Conservation (phyloP, 1,140 invertebrate species). For the Eriocheir sinensis region DNA sequence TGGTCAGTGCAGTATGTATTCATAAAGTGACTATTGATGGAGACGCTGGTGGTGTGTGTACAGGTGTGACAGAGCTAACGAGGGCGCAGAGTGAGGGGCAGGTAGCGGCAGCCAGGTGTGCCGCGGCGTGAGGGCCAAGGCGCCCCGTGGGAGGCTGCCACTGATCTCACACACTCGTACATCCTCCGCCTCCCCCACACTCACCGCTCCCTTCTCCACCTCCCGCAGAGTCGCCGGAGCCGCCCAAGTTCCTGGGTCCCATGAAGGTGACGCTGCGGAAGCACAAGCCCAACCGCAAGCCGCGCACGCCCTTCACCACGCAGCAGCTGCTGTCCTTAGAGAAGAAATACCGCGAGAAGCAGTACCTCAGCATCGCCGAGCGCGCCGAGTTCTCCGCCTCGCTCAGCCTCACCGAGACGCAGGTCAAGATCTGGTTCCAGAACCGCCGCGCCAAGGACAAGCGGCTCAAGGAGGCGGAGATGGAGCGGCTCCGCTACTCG, state of each 20-base stretch:
- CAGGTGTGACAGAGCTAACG: too few relatives aligned
- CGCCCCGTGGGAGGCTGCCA: too few relatives aligned
- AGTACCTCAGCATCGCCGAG: slow-evolving; percentile 73
- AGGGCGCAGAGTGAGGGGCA: too few relatives aligned
- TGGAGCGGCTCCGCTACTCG: slow-evolving; percentile 68
- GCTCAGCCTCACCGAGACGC: slow-evolving; percentile 74
- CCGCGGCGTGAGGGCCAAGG: too few relatives aligned
- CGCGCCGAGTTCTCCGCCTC: slow-evolving; percentile 73
- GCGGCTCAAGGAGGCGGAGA: slow-evolving; percentile 71
- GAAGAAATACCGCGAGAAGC: slow-evolving; percentile 75
- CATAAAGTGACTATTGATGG: too few relatives aligned
- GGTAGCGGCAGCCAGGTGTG: too few relatives aligned
- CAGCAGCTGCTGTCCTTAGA: slow-evolving; percentile 71
- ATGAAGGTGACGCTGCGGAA: slow-evolving; percentile 68
- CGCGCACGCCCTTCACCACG: slow-evolving; percentile 74
- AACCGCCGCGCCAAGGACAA: slow-evolving; percentile 72
- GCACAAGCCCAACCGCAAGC: slow-evolving; percentile 76
- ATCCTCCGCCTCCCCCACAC: background rate
- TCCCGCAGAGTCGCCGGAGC: slow-evolving; percentile 66
- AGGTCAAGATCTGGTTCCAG: slow-evolving; percentile 75
- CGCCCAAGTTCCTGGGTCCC: slow-evolving; percentile 68
- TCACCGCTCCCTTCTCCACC: background rate
- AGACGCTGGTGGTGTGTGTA: too few relatives aligned
- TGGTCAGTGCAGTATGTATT: too few relatives aligned
- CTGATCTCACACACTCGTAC: too few relatives aligned